Percentiles rank a stretch among this genome's conserved stretches.
phyloP scores from a whole-genome alignment of 2,113 vertebrate species.

The Orientallactaga bullata region DNA sequence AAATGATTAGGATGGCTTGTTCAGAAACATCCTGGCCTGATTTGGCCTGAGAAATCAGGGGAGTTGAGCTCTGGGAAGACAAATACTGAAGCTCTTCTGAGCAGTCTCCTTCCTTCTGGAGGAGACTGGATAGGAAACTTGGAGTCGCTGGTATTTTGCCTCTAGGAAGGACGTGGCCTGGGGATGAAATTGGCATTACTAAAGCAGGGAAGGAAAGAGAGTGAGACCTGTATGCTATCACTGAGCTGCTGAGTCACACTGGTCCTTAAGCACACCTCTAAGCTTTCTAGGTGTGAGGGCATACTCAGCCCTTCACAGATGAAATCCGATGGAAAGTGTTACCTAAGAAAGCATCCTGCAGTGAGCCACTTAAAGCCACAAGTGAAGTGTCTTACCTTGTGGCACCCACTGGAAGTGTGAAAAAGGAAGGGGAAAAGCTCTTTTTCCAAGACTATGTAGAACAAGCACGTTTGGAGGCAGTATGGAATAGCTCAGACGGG shows the following conservation, averaged over 20 bases:
- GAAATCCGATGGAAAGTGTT: neutral
- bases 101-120: neutral
- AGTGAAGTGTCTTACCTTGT: neutral
- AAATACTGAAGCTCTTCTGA: neutral
- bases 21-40: neutral
- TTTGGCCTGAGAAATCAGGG: neutral
- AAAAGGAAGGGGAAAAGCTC: neutral
- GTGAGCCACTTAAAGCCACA: neutral
- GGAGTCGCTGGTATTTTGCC: neutral
- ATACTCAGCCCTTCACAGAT: neutral
- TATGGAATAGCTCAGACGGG: rapidly evolving
- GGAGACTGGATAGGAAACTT: neutral
- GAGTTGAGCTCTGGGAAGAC: slow-evolving; percentile 6
- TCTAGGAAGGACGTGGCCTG: neutral
- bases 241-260: neutral
- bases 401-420: neutral
- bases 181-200: neutral
- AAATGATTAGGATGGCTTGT: neutral
- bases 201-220: neutral
- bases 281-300: neutral
- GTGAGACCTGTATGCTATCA: neutral
- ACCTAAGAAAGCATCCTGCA: neutral
- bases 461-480: neutral
- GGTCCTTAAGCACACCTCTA: neutral
- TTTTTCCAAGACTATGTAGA: neutral